These are phyloP conservation scores for Stichopus horrens DNA, from an alignment of 53 echinoderm and acorn worm genomes.

Conservation along the genomic window DNA sequence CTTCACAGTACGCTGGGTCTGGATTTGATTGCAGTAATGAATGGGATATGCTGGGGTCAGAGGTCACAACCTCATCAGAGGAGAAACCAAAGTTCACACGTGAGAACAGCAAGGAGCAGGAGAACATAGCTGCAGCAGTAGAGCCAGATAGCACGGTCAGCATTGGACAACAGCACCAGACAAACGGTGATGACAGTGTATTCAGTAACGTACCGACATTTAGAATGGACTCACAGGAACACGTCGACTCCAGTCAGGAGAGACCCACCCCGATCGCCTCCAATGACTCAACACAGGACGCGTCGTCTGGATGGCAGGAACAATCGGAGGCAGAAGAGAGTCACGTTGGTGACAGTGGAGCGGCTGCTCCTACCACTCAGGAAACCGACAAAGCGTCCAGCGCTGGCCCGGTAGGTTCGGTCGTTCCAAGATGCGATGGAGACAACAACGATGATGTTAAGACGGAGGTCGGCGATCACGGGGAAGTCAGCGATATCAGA, in stretches of 20 bases:
- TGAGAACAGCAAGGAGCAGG: neutral
- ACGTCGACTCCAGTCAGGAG: neutral
- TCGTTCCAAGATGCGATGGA: too few species aligned
- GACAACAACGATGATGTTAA: neutral
- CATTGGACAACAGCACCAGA: slow-evolving; percentile 18
- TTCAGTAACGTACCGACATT: slow-evolving; percentile 15
- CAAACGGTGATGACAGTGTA: neutral
- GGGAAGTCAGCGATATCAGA: slow-evolving; percentile 19
- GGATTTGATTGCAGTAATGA: slow-evolving; percentile 20
- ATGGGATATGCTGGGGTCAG: slow-evolving; percentile 66
- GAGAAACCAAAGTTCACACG: neutral
- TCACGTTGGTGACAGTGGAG: neutral
- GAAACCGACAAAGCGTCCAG: neutral
- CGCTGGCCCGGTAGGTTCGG: neutral
- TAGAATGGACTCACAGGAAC: slow-evolving; percentile 9
- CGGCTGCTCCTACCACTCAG: neutral
- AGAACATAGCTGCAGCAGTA: neutral
- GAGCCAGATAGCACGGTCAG: slow-evolving; percentile 44
- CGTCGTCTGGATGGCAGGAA: neutral
- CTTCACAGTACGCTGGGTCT: neutral
- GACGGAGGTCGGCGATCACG: slow-evolving; percentile 35
- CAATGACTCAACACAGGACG: neutral
- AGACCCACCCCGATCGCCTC: neutral
- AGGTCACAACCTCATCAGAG: slow-evolving; percentile 48
- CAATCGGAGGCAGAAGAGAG: neutral